Evolutionary conservation across 1,140 invertebrate genomes (phyloP), one percentile per base, ranked within the genome.

Genomic region (Helicoverpa zea): DNA sequence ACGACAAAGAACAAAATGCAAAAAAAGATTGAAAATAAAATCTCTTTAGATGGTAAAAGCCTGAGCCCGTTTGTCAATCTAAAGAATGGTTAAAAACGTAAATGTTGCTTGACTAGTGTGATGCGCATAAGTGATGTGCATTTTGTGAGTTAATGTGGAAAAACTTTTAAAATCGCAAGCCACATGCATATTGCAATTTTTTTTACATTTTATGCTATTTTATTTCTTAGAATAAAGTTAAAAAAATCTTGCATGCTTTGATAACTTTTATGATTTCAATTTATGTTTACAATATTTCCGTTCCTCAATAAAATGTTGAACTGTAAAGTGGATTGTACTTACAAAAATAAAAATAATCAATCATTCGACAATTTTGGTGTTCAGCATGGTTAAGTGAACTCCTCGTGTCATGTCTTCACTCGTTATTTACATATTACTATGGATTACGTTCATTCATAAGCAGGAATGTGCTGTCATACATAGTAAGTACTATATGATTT

Each of bases 191-290:
- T 23, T 23, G 9, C 9, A 14, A 14, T 30, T 13, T 58, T 58
- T n/a, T 58, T 58, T 58, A 58, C 56, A 63, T 43, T 43, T 43
- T 43, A 29, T 30, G 23, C 2, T 11, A 58, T 58, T 16, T 58
- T 58, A 63, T 35, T 63, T 23, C 23, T 23, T 23, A 23, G 23
- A 23, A 23, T 23, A 23, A 23, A 23, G 23, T 23, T 23, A 23
- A 23, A 23, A 23, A 23, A 23, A 23, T 23, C 23, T 23, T 23
- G 23, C 23, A 23, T 23, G n/a, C 52, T 76, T 61, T 49, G 74
- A 76, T 76, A 64, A 76, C 2, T 16, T 76, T 76, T 76, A 76
- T 64, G 35, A 14, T 14, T 76, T 47, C n/a, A 75, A 47, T 52
- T 76, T 51, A 23, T 58, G 56, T 18, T 58, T 43, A 56, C 18